Evolutionary conservation across 2,113 vertebrate genomes (phyloP), one percentile per base, ranked within the genome.

Genomic region (Labeo catla): DNA sequence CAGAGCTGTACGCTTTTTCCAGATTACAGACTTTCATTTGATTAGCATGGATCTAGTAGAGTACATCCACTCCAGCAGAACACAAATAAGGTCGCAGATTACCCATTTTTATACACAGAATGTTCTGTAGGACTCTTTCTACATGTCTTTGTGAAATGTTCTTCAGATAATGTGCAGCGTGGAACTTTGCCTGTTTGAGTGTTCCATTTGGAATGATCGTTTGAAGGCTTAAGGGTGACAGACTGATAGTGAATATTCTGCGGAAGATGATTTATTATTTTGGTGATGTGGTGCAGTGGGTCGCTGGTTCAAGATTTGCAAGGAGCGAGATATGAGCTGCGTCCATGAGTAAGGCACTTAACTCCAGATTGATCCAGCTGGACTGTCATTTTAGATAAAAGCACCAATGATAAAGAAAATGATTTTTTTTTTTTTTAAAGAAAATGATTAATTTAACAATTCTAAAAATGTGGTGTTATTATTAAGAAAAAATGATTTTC

Each of bases 1-100:
- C 39, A 6, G 28, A 74, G 43, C 11, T 76, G 7, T 70, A 49
- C 10, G 23, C 45, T 52, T 54, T 39, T 73, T 57, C 19, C 50
- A 73, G 66, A 72, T 73, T 84, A 72, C 50, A 16, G 50, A 45
- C 68, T 15, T 45, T 59, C 82, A 73, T 59, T 73, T 73, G 82
- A 84, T 84, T 84, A 54, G 21, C 39, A 47, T 59, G 21, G 68
- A 84, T 84, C 68, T 45, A n/a, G 50, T 45, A 84, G 65, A 73
- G 65, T 57, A 73, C 66, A 73, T 43, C 66, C 82, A 43, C 11
- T 84, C 21, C 43, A 54, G 45, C 11, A 28, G 36, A 73, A 59
- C 82, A 73, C 12, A 83, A 54, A 83, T 57, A 45, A 45, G 50
- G 82, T 84, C 68, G 19, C 34, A 43, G 36, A 83, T 83, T 43